Percentiles rank a stretch among this genome's conserved stretches.
Evolutionary conservation across 2,113 vertebrate genomes (phyloP).

Genomic region (Tinamus guttatus): DNA sequence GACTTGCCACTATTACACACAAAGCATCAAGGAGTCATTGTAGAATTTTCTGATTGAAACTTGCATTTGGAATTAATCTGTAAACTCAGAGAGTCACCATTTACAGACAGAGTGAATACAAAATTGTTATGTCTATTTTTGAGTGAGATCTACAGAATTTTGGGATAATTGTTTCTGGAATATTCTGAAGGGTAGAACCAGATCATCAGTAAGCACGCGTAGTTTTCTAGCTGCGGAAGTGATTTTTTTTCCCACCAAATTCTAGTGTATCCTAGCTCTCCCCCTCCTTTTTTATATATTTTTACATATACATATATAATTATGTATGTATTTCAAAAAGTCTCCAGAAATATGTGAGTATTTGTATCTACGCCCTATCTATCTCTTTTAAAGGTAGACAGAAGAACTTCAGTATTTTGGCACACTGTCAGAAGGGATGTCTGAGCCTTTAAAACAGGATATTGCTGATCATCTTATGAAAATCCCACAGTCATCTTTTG

Average conservation of each 20-base stretch:
- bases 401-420: neutral
- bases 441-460: neutral
- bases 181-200: neutral
- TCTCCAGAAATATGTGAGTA: neutral
- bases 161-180: neutral
- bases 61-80: neutral
- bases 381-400: neutral
- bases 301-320: too few species aligned
- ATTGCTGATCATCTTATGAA: neutral
- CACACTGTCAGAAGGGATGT: neutral
- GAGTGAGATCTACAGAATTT: neutral
- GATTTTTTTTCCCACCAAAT: neutral
- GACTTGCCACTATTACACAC: fast-evolving
- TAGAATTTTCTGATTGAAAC: neutral
- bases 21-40: neutral
- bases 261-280: neutral
- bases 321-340: neutral
- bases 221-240: neutral
- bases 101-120: neutral
- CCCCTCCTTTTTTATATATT: too few species aligned
- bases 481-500: neutral
- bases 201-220: neutral
- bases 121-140: neutral
- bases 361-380: neutral
- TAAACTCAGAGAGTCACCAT: neutral